Conservation (phyloP, 1,140 invertebrate species). For the Drosophila micromelanica region DNA sequence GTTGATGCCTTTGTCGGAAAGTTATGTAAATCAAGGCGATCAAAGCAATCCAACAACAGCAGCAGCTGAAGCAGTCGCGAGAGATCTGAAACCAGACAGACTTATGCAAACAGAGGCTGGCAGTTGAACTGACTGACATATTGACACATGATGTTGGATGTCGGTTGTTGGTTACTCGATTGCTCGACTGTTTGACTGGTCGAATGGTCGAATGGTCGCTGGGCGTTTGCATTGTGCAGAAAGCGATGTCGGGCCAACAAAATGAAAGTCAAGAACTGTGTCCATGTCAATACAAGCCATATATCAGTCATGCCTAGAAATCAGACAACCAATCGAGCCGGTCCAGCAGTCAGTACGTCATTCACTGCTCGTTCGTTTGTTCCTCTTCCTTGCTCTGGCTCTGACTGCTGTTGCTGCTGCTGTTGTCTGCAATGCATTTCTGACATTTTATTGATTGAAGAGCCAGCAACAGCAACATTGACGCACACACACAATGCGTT, state of each 20-base stretch:
- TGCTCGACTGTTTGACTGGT: conserved; percentile 17
- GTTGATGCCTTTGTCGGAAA: conserved; percentile 64
- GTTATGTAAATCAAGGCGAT: conserved; percentile 74
- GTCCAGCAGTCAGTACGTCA: conserved; percentile 56
- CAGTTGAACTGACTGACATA: conserved; percentile 63
- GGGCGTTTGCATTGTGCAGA: conserved; percentile 58
- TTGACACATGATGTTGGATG: conserved; percentile 48
- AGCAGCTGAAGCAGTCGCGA: conserved; percentile 8
- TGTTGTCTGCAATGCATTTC: conserved; percentile 73
- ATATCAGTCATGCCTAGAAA: conserved; percentile 79
- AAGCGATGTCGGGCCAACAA: conserved; percentile 45
- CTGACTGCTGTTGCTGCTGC: conserved; percentile 28
- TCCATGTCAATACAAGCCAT: conserved; percentile 80
- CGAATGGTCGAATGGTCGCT: conserved; percentile 19
- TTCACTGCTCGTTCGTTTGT: conserved; percentile 51
- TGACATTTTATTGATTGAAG: conserved; percentile 82
- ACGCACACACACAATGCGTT: conserved; percentile 56
- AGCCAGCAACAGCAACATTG: conserved; percentile 63
- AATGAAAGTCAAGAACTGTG: conserved; percentile 79
- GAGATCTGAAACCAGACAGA: conserved; percentile 32
- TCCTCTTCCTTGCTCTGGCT: conserved; percentile 31
- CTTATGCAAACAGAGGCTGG: conserved; percentile 68
- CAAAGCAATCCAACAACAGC: conserved; percentile 43
- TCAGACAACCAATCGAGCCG: conserved; percentile 58
- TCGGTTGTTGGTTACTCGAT: conserved; percentile 16